Evolutionary conservation across 2,888 invertebrate genomes (phyloP), one percentile per base, ranked within the genome.

Genomic region (Microdon myrmicae): DNA sequence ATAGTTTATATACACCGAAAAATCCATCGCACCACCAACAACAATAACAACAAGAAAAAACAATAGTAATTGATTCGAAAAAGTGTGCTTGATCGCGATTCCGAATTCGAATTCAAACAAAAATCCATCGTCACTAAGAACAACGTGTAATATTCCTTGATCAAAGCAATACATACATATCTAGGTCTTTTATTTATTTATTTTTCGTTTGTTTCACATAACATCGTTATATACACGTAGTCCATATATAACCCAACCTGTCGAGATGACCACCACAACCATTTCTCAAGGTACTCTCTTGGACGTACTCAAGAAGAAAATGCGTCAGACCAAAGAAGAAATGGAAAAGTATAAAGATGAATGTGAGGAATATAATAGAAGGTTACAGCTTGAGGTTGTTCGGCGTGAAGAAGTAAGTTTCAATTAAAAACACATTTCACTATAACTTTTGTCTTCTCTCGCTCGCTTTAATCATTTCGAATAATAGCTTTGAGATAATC

Each of bases 271-370:
- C 85, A 90, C 92, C 85, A 87, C 91, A 81, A 91, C 89, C 82
- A 88, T 92, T 84, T 90, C 90, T 82, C 94, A 94, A 85, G 94
- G 94, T 79, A 90, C 92, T 77, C 89, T 97, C 75, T 85, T 98
- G 82, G 96, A 96, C 83, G 94, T 96, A 78, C 87, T 98, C 78
- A 98, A 98, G 88, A 96, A 96, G 88, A 99, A 98, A 89, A 98
- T 98, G 97, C 88, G 95, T 74, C 94, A 95, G 83, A 94, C 96
- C 75, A 96, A 96, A 84, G 96, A 96, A 82, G 98, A 98, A 86
- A 93, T 96, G 90, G 98, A 98, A 82, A 90, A 93, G 83, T 94
- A 94, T 84, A 96, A 94, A 85, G 97, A 98, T 83, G 94, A 95
- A 82, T 93, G 94, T 82, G 96, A 96, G 82, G 94, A 95, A 82